phyloP scores from a whole-genome alignment of 2,797 vertebrate species.

The Melanotaenia maccullochi region DNA sequence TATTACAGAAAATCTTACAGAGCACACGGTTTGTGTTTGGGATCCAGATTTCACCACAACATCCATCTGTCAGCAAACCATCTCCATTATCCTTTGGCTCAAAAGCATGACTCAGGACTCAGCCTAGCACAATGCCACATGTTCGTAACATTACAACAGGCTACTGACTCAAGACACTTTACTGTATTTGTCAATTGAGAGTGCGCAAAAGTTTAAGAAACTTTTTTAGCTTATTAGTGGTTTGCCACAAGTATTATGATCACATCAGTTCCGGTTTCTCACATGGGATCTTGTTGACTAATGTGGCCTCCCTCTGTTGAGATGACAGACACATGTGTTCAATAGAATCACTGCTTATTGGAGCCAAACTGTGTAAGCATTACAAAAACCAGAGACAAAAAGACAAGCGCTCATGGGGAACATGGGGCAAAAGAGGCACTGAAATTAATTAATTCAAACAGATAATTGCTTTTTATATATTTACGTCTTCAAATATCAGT shows the following conservation, averaged over 20 bases:
- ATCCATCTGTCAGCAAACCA: constrained; percentile 78
- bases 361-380: constrained; percentile 20
- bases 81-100: constrained; percentile 75
- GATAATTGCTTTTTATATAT: not conserved
- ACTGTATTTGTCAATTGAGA: constrained; percentile 66
- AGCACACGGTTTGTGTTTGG: constrained; percentile 65
- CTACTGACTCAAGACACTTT: constrained; percentile 64
- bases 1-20: constrained; percentile 73
- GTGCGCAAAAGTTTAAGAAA: constrained; percentile 71
- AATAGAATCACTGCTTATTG: constrained; percentile 41
- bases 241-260: constrained; percentile 70
- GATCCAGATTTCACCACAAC: constrained; percentile 77
- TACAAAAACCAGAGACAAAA: not conserved
- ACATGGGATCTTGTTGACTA: constrained; percentile 58
- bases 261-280: constrained; percentile 70
- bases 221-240: constrained; percentile 79
- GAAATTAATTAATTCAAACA: not conserved
- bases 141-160: constrained; percentile 60
- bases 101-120: constrained; percentile 72
- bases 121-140: constrained; percentile 69
- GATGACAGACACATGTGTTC: constrained; percentile 65
- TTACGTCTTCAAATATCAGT: not conserved
- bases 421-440: constrained; percentile 21
- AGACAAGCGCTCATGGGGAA: constrained; percentile 26
- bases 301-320: constrained; percentile 40